A percentile compares a stretch with the other conserved stretches of the same genome.
These are phyloP conservation scores for Eublepharis macularius DNA, from an alignment of 2,113 vertebrate genomes.

Conservation along the genomic window DNA sequence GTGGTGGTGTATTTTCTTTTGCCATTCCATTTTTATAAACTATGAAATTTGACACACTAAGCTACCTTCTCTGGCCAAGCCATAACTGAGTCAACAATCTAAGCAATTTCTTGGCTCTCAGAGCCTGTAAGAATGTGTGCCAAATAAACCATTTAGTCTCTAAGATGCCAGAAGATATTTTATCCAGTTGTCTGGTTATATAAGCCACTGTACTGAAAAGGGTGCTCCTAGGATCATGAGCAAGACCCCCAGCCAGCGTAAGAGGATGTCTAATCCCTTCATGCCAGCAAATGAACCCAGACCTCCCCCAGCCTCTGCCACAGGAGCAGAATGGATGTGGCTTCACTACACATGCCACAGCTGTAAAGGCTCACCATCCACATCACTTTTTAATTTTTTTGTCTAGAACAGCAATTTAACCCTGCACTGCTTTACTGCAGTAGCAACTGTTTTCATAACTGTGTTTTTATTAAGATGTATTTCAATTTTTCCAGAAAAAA, in stretches of 20 bases:
- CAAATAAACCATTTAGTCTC: background rate
- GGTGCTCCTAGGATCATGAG: background rate
- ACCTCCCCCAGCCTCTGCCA: too few species aligned
- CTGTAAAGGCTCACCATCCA: background rate
- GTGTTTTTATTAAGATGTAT: too few species aligned
- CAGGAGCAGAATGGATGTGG: too few species aligned
- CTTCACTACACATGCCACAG: background rate
- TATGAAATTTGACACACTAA: constrained; percentile 7
- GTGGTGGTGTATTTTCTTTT: background rate
- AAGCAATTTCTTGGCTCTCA: background rate
- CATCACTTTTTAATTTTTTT: background rate
- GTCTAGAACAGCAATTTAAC: background rate
- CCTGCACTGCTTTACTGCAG: too few species aligned
- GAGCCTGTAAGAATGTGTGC: background rate
- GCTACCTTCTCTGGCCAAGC: constrained; percentile 4
- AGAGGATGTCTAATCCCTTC: background rate
- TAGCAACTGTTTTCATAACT: too few species aligned
- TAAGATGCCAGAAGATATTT: background rate
- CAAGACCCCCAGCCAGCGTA: background rate
- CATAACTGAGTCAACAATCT: constrained; percentile 4
- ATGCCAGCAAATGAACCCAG: background rate
- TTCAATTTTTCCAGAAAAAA: too few species aligned
- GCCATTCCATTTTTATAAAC: background rate
- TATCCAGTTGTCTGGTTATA: background rate
- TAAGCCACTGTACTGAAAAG: background rate